A percentile compares a stretch with the other conserved stretches of the same genome.
phyloP scores from a whole-genome alignment of 2,113 vertebrate genomes.

The Oncorhynchus keta region DNA sequence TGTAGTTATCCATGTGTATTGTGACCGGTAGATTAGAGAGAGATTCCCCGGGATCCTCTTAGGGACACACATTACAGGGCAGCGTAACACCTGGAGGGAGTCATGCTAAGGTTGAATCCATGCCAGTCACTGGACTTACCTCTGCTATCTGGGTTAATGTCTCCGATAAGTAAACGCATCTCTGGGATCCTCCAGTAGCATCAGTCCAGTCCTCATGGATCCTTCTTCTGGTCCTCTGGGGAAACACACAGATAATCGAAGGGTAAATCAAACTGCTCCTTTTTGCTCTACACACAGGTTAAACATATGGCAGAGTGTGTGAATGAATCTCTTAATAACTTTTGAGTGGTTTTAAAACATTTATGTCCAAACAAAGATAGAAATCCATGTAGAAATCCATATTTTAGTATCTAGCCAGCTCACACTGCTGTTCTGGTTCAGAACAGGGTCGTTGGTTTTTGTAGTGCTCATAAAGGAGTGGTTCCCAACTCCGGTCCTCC shows the following conservation, averaged over 20 bases:
- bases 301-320: no score
- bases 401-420: background rate
- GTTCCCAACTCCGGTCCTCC: no score
- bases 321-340: no score
- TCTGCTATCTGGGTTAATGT: constrained; percentile 56
- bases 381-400: background rate
- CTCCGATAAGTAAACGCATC: constrained; percentile 55
- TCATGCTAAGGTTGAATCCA: constrained; percentile 23
- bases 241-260: constrained; percentile 26
- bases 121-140: constrained; percentile 62
- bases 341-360: no score
- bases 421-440: background rate
- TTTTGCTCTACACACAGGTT: no score
- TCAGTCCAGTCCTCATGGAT: constrained; percentile 38
- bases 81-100: constrained; percentile 10
- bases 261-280: background rate
- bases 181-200: constrained; percentile 53
- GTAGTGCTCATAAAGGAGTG: background rate
- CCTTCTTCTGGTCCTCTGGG: constrained; percentile 39
- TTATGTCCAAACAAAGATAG: no score
- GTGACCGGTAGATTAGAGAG: constrained; percentile 66
- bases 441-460: constrained; percentile 5
- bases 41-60: constrained; percentile 66
- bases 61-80: constrained; percentile 45
- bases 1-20: constrained; percentile 50